Conservation (phyloP, 2,888 invertebrate genomes). For the Lapara coniferarum region DNA sequence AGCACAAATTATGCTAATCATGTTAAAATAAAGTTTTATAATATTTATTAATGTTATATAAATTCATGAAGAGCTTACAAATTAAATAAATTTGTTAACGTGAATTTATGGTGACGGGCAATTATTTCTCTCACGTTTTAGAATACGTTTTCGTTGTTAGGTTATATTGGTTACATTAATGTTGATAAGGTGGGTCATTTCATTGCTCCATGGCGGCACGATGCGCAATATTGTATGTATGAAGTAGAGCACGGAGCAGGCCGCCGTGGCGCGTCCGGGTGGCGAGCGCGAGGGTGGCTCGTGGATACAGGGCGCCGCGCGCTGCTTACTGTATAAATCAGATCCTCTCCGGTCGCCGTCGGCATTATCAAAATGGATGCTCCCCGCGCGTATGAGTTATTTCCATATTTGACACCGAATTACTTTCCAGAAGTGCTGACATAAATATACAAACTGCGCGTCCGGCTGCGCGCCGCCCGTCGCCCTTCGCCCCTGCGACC, state of each 20-base stretch:
- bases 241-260: background rate
- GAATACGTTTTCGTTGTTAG: too few relatives aligned
- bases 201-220: background rate
- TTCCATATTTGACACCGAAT: conserved; percentile 84
- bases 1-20: background rate
- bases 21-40: background rate
- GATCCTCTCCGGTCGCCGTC: conserved; percentile 75
- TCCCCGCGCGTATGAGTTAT: conserved; percentile 81
- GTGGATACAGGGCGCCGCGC: conserved; percentile 45
- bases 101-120: too few relatives aligned
- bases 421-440: conserved; percentile 83
- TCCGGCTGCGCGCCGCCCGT: conserved; percentile 46
- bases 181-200: background rate
- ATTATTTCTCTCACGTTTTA: too few relatives aligned
- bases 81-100: too few relatives aligned
- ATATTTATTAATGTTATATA: background rate
- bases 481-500: conserved; percentile 57
- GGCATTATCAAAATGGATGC: conserved; percentile 82
- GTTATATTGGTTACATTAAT: background rate
- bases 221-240: background rate
- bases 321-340: conserved; percentile 72
- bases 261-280: background rate
- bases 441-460: conserved; percentile 70
- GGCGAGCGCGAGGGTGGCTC: conserved; percentile 14
- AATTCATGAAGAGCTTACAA: too few relatives aligned